A percentile compares a stretch with the other conserved stretches of the same genome.
phyloP scores from a whole-genome alignment of 1,140 invertebrate species.

The Orius insidiosus region DNA sequence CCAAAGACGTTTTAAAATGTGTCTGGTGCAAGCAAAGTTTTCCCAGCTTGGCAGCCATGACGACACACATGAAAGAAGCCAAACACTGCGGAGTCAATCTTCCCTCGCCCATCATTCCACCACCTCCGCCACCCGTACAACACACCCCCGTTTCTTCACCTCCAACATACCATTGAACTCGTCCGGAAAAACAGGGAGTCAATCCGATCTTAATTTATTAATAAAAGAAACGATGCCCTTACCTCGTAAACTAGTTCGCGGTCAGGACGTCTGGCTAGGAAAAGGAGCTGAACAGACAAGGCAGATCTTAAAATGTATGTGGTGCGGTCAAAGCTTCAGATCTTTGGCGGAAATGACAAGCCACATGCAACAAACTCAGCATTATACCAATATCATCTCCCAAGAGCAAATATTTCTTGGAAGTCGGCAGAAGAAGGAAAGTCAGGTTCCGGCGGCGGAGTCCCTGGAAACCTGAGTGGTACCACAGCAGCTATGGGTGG shows the following conservation, averaged over 20 bases:
- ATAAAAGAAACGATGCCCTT: constrained; percentile 88
- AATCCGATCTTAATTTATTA: constrained; percentile 55
- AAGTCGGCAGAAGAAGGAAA: constrained; percentile 72
- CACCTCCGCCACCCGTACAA: constrained; percentile 30
- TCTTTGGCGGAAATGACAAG: constrained; percentile 93
- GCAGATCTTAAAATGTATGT: constrained; percentile 97
- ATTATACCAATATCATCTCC: constrained; percentile 94
- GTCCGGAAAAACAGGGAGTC: constrained; percentile 24
- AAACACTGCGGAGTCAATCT: constrained; percentile 78
- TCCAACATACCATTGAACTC: constrained; percentile 36
- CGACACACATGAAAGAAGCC: constrained; percentile 88
- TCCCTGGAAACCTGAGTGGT: constrained; percentile 17
- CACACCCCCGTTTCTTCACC: constrained; percentile 26
- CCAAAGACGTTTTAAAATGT: constrained; percentile 84
- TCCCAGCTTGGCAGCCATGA: constrained; percentile 71
- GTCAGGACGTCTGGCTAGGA: constrained; percentile 96
- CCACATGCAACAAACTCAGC: constrained; percentile 97
- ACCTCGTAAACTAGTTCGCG: constrained; percentile 84
- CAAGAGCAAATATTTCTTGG: constrained; percentile 92
- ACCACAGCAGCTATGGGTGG: constrained; percentile 22
- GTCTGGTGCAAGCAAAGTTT: constrained; percentile 93
- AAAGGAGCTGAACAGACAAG: constrained; percentile 93
- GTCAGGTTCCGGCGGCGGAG: constrained; percentile 25
- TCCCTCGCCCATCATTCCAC: constrained; percentile 42
- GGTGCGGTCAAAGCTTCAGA: constrained; percentile 93